Conservation (phyloP, 2,113 vertebrate species). For the Tonatia bakeri region DNA sequence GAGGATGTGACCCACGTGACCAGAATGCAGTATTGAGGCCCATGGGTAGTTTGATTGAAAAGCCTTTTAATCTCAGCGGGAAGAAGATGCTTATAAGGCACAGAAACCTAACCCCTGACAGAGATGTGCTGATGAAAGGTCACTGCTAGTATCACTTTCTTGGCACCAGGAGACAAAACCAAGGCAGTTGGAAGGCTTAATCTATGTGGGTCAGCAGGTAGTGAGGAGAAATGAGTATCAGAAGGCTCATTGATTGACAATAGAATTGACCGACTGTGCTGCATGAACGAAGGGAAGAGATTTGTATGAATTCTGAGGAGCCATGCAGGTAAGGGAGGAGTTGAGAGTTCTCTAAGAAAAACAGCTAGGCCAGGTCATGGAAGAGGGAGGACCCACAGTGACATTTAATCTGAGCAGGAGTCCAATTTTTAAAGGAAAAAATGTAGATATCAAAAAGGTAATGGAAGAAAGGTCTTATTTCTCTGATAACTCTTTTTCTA, state of each 20-base stretch:
- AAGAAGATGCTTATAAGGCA: conserved; percentile 46
- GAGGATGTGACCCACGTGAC: conserved; percentile 26
- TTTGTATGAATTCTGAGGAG: conserved; percentile 41
- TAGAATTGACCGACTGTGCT: conserved; percentile 28
- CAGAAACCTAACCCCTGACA: conserved; percentile 41
- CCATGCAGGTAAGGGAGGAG: conserved; percentile 49
- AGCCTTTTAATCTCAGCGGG: conserved; percentile 65
- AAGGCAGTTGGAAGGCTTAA: conserved; percentile 42
- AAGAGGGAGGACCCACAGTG: conserved; percentile 35
- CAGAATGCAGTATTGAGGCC: conserved; percentile 43
- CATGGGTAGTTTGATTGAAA: conserved; percentile 42
- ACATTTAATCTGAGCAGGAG: conserved; percentile 65
- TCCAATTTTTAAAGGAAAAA: conserved; percentile 51
- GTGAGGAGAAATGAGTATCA: neutral
- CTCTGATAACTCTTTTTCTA: conserved; percentile 42
- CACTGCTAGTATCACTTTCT: conserved; percentile 20
- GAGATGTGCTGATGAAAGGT: conserved; percentile 55
- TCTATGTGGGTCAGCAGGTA: conserved; percentile 53
- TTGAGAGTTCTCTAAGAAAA: conserved; percentile 50
- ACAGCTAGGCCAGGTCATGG: conserved; percentile 37
- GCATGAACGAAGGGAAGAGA: conserved; percentile 29
- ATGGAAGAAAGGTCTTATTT: conserved; percentile 47
- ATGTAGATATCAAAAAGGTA: conserved; percentile 15
- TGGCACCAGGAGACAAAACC: conserved; percentile 49
- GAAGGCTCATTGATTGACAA: conserved; percentile 24